Evolutionary conservation across 2,888 invertebrate genomes (phyloP).

Genomic region (Agrochola lota): DNA sequence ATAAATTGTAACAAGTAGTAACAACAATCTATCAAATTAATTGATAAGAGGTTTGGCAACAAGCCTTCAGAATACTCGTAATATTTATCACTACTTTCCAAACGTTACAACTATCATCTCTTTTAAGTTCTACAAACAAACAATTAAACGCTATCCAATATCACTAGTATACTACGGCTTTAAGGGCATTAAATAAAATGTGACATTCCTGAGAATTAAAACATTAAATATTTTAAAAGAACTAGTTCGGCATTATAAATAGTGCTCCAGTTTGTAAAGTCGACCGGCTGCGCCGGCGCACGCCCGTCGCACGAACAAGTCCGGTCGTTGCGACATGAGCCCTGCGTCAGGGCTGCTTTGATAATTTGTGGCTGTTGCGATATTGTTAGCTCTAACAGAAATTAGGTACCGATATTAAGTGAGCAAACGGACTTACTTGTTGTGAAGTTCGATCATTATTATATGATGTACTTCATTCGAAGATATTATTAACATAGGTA

Average conservation of each 20-base stretch:
- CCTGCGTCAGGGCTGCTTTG: slow-evolving; percentile 63
- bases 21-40: too few species aligned
- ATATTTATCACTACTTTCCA: too few species aligned
- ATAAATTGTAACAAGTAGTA: background rate
- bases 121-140: background rate
- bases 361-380: slow-evolving; percentile 52
- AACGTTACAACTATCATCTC: background rate
- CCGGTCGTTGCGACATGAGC: slow-evolving; percentile 66
- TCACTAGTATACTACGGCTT: background rate
- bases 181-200: slow-evolving; percentile 30
- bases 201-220: slow-evolving; percentile 45
- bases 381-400: slow-evolving; percentile 29
- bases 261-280: slow-evolving; percentile 65
- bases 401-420: slow-evolving; percentile 6
- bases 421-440: background rate
- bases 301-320: slow-evolving; percentile 61
- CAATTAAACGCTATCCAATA: background rate
- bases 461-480: background rate
- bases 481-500: background rate
- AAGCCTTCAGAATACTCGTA: slow-evolving; percentile 7
- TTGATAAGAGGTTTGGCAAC: too few species aligned
- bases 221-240: slow-evolving; percentile 57
- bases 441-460: background rate
- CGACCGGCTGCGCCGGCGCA: slow-evolving; percentile 61
- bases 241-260: slow-evolving; percentile 49